Evolutionary conservation across 2,888 invertebrate species (phyloP), one percentile per base, ranked within the genome.

Genomic region (Heliconius ismenius): DNA sequence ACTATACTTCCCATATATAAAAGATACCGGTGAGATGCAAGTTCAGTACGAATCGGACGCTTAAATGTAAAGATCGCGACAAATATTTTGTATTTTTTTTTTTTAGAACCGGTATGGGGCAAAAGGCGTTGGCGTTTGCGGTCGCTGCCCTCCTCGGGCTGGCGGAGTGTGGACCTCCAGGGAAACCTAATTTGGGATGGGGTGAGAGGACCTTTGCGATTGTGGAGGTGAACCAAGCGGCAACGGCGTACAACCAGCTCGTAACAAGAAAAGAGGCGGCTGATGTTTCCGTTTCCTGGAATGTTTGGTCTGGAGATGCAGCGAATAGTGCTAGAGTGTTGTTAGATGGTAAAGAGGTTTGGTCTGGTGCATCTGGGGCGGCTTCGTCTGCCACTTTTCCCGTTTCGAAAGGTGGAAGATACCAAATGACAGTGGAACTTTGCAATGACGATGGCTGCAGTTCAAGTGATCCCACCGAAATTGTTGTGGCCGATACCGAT

Each of bases 201-300:
- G 94, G 94, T 0, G 94, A 94, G 80, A 86, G 94, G 65, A 90
- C 89, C 79, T 94, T 94, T 85, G 91, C 93, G 9, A 91, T 94
- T 81, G 87, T 94, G 32, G 94, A 94, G 83, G 94, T 94, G 79
- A 94, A 92, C 83, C 94, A 93, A 82, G 94, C 93, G 15, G 94
- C 94, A 24, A 94, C 94, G 4, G 94, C 94, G 1, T 94, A 94
- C 83, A 93, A 94, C 84, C 93, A 94, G 82, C 88, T 94, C 60
- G 94, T 94, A 28, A 91, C 84, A 2, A 87, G 88, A 76, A 87
- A 83, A 26, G 94, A 94, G 32, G 89, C 90, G 0, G 94, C 94
- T 1, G 93, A 93, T 58, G 93, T 94, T 15, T 84, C 92, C 0
- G 91, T 94, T n/a, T 91, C 89, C 9, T 94, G 94, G 94, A 93